These are phyloP conservation scores for Pollimyrus isidori DNA, from an alignment of 2,113 vertebrate genomes.

Conservation along the genomic window DNA sequence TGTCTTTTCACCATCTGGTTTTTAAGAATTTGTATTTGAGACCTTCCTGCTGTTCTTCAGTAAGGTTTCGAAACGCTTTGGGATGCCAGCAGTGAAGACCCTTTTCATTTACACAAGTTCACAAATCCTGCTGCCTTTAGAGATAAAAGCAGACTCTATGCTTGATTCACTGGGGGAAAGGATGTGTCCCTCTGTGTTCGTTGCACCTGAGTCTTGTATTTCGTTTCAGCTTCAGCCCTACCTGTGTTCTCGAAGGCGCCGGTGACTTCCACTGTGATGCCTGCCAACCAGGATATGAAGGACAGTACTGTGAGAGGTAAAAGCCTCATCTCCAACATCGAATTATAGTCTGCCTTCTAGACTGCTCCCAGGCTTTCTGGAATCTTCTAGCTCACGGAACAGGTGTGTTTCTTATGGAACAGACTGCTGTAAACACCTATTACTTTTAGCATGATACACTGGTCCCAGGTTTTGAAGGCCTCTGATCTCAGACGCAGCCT, in stretches of 20 bases:
- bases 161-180: neutral
- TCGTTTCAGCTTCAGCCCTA: conserved; percentile 78
- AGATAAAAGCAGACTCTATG: neutral
- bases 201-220: neutral
- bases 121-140: neutral
- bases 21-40: neutral
- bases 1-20: neutral
- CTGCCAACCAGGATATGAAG: conserved; percentile 78
- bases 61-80: neutral
- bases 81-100: neutral
- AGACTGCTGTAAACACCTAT: neutral
- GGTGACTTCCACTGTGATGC: conserved; percentile 72
- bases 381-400: neutral
- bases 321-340: neutral
- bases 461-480: neutral
- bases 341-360: neutral
- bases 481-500: neutral
- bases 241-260: conserved; percentile 66
- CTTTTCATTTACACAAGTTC: neutral
- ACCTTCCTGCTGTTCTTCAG: neutral
- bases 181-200: neutral
- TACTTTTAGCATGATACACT: neutral
- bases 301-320: conserved; percentile 84
- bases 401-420: neutral
- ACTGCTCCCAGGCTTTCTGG: neutral